Percentiles rank a stretch among this genome's conserved stretches.
Conservation (phyloP, 2,888 invertebrate genomes). For the Dendrolimus houi region DNA sequence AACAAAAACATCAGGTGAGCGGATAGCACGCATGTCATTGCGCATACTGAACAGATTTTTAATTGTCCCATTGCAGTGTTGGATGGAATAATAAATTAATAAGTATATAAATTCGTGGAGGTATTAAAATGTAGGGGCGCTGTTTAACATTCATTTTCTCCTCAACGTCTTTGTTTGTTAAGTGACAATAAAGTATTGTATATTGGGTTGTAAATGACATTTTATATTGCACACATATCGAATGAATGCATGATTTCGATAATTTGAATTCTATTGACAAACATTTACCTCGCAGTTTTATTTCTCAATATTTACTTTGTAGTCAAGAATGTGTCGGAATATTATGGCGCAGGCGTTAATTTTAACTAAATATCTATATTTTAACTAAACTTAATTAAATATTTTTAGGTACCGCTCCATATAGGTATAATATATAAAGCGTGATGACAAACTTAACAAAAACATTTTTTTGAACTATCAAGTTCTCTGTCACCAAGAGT, state of each 20-base stretch:
- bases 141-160: slow-evolving; percentile 25
- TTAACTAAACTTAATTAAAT: too few species aligned
- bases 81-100: slow-evolving; percentile 41
- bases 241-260: neutral
- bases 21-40: slow-evolving; percentile 33
- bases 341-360: too few species aligned
- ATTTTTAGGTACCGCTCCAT: too few species aligned
- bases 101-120: slow-evolving; percentile 11
- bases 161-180: slow-evolving; percentile 23
- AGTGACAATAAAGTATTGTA: slow-evolving; percentile 5
- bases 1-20: slow-evolving; percentile 48
- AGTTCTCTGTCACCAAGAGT: too few species aligned
- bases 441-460: too few species aligned
- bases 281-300: neutral
- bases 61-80: slow-evolving; percentile 45
- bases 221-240: neutral
- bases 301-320: neutral
- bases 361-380: too few species aligned
- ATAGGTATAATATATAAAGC: too few species aligned
- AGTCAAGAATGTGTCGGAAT: too few species aligned
- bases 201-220: neutral
- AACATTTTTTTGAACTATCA: too few species aligned
- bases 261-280: neutral
- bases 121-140: slow-evolving; percentile 27
- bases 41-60: slow-evolving; percentile 64